These are phyloP conservation scores for Cephalotes varians DNA, from an alignment of 2,888 invertebrate genomes.

Conservation along the genomic window DNA sequence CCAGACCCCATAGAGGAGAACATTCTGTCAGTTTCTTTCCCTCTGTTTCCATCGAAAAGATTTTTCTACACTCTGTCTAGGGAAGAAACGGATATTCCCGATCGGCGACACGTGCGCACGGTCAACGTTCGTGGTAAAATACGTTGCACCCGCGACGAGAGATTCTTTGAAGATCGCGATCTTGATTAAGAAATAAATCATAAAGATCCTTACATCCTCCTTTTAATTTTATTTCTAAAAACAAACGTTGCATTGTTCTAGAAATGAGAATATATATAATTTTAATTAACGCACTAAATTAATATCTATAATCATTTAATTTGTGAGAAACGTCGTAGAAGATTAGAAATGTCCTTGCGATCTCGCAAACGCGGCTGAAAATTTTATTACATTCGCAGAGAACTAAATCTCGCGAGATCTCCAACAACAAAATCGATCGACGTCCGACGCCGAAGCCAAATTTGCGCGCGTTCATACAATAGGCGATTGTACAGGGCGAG, in stretches of 20 bases:
- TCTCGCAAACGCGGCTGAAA: not conserved
- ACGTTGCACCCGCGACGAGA: constrained; percentile 50
- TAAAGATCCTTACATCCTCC: not conserved
- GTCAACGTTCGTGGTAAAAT: constrained; percentile 68
- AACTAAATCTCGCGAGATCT: constrained; percentile 34
- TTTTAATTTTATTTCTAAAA: not conserved
- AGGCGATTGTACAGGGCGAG: constrained; percentile 59
- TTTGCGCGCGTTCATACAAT: constrained; percentile 61
- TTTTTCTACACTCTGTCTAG: constrained; percentile 64
- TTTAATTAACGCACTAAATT: not conserved
- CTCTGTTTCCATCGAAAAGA: constrained; percentile 72
- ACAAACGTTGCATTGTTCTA: not conserved
- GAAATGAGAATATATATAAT: not conserved
- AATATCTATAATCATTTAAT: not conserved
- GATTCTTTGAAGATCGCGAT: constrained; percentile 59
- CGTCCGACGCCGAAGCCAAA: constrained; percentile 52
- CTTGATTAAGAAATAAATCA: constrained; percentile 27
- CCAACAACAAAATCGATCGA: constrained; percentile 26
- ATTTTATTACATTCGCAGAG: not conserved
- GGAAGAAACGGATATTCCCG: constrained; percentile 66
- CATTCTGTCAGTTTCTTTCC: constrained; percentile 69
- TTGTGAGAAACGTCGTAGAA: not conserved
- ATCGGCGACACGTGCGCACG: constrained; percentile 72
- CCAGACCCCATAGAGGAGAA: constrained; percentile 68
- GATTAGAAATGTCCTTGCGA: not conserved